These are phyloP conservation scores for Cataglyphis rosenhaueri DNA, from an alignment of 2,888 invertebrate genomes.

Conservation along the genomic window DNA sequence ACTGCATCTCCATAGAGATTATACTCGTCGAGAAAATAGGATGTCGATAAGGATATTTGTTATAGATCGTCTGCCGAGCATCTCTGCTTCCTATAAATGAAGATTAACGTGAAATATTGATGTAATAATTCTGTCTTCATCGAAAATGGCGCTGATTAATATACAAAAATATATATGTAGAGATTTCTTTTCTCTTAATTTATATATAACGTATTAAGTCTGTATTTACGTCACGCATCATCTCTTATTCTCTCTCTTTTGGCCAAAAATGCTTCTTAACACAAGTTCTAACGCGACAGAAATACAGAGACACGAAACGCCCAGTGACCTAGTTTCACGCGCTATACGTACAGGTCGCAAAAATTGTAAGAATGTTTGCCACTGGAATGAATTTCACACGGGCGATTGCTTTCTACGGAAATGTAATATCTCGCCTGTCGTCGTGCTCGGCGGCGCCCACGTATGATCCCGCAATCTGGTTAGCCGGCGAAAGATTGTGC, in stretches of 20 bases:
- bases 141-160: background rate
- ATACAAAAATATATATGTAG: background rate
- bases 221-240: background rate
- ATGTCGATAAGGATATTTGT: constrained; percentile 50
- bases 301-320: constrained; percentile 2
- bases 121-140: constrained; percentile 1
- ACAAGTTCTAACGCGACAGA: background rate
- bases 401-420: constrained; percentile 56
- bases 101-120: constrained; percentile 12
- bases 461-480: constrained; percentile 76
- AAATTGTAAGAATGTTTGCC: constrained; percentile 25
- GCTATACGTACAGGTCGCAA: background rate
- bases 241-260: background rate
- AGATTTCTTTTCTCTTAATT: background rate
- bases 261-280: background rate
- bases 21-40: constrained; percentile 24
- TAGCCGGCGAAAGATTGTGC: constrained; percentile 80
- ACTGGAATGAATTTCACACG: constrained; percentile 57
- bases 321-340: background rate
- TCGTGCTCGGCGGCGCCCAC: constrained; percentile 51
- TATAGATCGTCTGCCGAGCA: constrained; percentile 5
- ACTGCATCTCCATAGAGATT: constrained; percentile 9
- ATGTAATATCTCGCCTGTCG: constrained; percentile 54
- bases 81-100: constrained; percentile 10
- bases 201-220: background rate